Conservation (phyloP, 2,888 invertebrate genomes). For the Scaptomyza parva region DNA sequence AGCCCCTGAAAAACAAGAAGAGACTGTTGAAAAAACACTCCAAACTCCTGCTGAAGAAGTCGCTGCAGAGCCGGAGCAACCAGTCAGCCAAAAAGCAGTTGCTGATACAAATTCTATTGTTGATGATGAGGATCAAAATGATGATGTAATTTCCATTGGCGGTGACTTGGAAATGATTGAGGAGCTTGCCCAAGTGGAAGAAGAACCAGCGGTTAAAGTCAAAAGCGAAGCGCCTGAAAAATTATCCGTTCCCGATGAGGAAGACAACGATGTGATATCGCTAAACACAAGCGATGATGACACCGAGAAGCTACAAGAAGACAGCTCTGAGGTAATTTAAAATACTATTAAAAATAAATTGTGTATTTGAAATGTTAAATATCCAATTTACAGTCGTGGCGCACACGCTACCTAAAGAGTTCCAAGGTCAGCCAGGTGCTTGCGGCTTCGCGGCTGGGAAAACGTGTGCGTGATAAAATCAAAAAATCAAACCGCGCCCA, state of each 20-base stretch:
- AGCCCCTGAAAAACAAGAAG: constrained; percentile 1
- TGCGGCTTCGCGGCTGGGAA: constrained; percentile 86
- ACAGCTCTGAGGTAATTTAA: constrained; percentile 66
- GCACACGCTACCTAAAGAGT: constrained; percentile 87
- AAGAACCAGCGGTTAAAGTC: constrained; percentile 33
- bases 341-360: background rate
- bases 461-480: constrained; percentile 87
- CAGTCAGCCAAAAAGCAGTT: background rate
- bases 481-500: constrained; percentile 83
- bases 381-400: constrained; percentile 85
- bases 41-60: background rate
- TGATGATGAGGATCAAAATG: constrained; percentile 83
- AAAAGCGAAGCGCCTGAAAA: constrained; percentile 54
- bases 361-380: constrained; percentile 21
- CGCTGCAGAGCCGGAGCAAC: background rate
- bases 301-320: constrained; percentile 55
- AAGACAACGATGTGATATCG: constrained; percentile 79
- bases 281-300: constrained; percentile 82
- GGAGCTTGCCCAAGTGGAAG: constrained; percentile 72
- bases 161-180: constrained; percentile 85
- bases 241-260: constrained; percentile 40
- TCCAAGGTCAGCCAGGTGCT: constrained; percentile 87
- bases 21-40: constrained; percentile 8
- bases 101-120: constrained; percentile 76
- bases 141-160: constrained; percentile 84